A percentile compares a stretch with the other conserved stretches of the same genome.
Evolutionary conservation across 1,140 invertebrate species (phyloP).

Genomic region (Psilanteris sp.): DNA sequence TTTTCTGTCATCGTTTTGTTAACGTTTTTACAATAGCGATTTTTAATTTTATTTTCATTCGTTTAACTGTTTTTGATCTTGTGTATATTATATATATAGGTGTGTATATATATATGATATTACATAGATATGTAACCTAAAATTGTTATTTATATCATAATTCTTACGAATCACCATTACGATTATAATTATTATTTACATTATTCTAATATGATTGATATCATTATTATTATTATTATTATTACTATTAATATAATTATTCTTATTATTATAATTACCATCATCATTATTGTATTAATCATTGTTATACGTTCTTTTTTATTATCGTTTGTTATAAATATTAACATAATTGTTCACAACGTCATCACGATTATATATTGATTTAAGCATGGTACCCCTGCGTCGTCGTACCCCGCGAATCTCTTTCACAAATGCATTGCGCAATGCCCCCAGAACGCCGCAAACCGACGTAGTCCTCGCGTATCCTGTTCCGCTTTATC

Average conservation of each 20-base stretch:
- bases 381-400: slow-evolving; percentile 4
- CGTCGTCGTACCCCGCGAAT: slow-evolving; percentile 2
- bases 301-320: neutral
- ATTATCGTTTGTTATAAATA: slow-evolving; percentile 1
- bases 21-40: neutral
- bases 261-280: slow-evolving; percentile 4
- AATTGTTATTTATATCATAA: too few relatives aligned
- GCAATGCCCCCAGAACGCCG: neutral
- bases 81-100: slow-evolving; percentile 5
- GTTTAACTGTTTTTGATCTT: neutral
- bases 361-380: slow-evolving; percentile 4
- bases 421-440: slow-evolving; percentile 14
- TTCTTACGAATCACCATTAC: too few relatives aligned
- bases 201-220: too few relatives aligned
- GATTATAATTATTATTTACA: too few relatives aligned
- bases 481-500: slow-evolving; percentile 21
- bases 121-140: too few relatives aligned
- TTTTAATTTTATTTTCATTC: neutral
- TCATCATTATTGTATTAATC: slow-evolving; percentile 6
- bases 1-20: slow-evolving; percentile 18
- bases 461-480: slow-evolving; percentile 6
- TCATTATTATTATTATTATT: slow-evolving; percentile 7
- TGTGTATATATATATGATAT: too few relatives aligned
- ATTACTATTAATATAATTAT: slow-evolving; percentile 8
- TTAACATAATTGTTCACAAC: neutral